Evolutionary conservation across 2,113 vertebrate genomes (phyloP).

Genomic region (Campylomormyrus numenius): DNA sequence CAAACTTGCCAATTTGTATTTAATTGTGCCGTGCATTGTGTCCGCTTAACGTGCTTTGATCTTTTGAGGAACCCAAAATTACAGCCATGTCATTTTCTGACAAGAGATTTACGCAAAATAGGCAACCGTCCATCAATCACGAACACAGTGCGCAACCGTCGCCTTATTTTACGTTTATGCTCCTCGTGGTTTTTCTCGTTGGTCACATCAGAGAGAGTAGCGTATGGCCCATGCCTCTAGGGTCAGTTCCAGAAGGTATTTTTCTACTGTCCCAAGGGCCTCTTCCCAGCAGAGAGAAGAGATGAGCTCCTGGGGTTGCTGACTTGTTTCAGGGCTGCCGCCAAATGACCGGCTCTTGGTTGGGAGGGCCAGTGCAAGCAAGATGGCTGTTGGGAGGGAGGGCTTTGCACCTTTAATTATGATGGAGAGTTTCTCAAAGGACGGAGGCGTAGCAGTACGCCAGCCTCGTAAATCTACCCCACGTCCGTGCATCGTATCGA

Average conservation of each 20-base stretch:
- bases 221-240: slow-evolving; percentile 49
- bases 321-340: neutral
- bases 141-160: slow-evolving; percentile 53
- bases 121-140: slow-evolving; percentile 63
- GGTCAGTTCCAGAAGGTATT: neutral
- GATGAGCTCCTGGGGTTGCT: neutral
- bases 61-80: slow-evolving; percentile 45
- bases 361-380: slow-evolving; percentile 49
- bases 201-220: slow-evolving; percentile 48
- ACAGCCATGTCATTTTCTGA: slow-evolving; percentile 61
- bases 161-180: slow-evolving; percentile 48
- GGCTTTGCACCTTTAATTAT: slow-evolving; percentile 91
- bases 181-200: slow-evolving; percentile 24
- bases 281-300: neutral
- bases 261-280: neutral
- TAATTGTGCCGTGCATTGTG: slow-evolving; percentile 40
- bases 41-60: slow-evolving; percentile 46
- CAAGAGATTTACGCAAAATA: slow-evolving; percentile 60
- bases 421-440: slow-evolving; percentile 83
- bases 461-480: slow-evolving; percentile 83
- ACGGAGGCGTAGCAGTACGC: slow-evolving; percentile 79
- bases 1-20: slow-evolving; percentile 37
- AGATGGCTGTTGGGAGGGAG: slow-evolving; percentile 62
- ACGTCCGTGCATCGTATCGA: slow-evolving; percentile 73
- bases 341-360: slow-evolving; percentile 38